Conservation (phyloP, 2,888 invertebrate species). For the Willowsia nigromaculata region DNA sequence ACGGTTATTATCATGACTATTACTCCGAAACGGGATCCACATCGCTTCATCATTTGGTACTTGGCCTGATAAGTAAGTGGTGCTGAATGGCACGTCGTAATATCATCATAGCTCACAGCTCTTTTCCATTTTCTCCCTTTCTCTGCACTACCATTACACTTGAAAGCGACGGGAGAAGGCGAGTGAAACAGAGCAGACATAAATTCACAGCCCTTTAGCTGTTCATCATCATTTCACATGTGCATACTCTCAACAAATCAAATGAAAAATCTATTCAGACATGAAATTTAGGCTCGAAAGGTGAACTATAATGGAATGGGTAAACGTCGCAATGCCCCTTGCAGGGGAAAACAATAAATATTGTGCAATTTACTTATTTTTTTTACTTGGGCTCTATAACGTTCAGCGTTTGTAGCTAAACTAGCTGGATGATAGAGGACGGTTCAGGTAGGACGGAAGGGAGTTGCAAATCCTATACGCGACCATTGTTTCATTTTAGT, state of each 20-base stretch:
- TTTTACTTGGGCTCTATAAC: background rate
- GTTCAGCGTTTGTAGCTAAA: background rate
- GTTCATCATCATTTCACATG: constrained; percentile 23
- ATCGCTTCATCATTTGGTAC: constrained; percentile 13
- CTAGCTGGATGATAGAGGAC: background rate
- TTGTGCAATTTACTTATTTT: constrained; percentile 12
- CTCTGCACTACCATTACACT: no score
- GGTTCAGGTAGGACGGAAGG: background rate
- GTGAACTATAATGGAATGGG: background rate
- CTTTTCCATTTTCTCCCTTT: background rate
- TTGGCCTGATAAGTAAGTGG: constrained; percentile 17
- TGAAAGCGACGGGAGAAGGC: background rate
- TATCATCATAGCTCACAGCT: constrained; percentile 28
- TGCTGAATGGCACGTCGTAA: constrained; percentile 28
- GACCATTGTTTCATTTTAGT: background rate
- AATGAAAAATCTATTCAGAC: constrained; percentile 17
- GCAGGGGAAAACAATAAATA: background rate
- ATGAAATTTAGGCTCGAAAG: background rate
- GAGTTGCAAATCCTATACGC: background rate
- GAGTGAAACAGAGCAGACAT: constrained; percentile 10
- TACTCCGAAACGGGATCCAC: constrained; percentile 1
- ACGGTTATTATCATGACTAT: constrained; percentile 5
- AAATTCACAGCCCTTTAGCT: constrained; percentile 40
- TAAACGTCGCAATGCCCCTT: background rate
- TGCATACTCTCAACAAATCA: constrained; percentile 3